Percentiles rank a stretch among this genome's conserved stretches.
Evolutionary conservation across 1,140 invertebrate genomes (phyloP).

Genomic region (Acromyrmex echinatior): DNA sequence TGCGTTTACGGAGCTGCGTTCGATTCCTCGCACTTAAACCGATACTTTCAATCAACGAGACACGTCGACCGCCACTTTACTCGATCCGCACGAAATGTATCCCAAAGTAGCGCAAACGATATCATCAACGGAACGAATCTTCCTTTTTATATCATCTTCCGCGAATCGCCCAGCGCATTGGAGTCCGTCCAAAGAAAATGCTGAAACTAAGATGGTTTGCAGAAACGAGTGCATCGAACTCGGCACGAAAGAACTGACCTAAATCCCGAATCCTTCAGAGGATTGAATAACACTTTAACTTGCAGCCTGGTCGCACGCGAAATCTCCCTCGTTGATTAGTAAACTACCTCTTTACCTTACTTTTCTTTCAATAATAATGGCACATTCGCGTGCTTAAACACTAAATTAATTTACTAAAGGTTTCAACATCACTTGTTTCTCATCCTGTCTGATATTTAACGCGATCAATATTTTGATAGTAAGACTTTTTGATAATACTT

Average conservation of each 20-base stretch:
- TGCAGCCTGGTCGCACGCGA: neutral
- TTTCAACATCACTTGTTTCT: neutral
- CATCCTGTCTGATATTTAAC: neutral
- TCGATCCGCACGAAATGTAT: constrained; percentile 28
- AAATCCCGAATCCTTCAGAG: constrained; percentile 65
- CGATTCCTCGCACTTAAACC: constrained; percentile 9
- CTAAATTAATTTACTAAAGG: constrained; percentile 41
- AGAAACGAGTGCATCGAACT: constrained; percentile 22
- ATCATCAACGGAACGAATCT: constrained; percentile 36
- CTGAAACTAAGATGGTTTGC: constrained; percentile 48
- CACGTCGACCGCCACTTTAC: constrained; percentile 1
- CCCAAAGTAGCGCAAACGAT: constrained; percentile 28
- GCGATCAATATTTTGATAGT: neutral
- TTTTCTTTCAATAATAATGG: constrained; percentile 60
- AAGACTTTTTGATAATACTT: neutral
- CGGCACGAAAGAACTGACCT: constrained; percentile 62
- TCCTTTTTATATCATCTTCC: neutral
- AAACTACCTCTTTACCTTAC: neutral
- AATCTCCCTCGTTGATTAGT: neutral
- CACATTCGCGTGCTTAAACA: constrained; percentile 41
- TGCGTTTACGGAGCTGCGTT: neutral
- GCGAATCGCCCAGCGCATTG: constrained; percentile 12
- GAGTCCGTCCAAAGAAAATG: constrained; percentile 45
- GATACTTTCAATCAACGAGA: constrained; percentile 43
- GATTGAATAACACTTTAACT: constrained; percentile 55